Evolutionary conservation across 1,140 invertebrate species (phyloP), one percentile per base, ranked within the genome.

Genomic region (Hycleus phaleratus): DNA sequence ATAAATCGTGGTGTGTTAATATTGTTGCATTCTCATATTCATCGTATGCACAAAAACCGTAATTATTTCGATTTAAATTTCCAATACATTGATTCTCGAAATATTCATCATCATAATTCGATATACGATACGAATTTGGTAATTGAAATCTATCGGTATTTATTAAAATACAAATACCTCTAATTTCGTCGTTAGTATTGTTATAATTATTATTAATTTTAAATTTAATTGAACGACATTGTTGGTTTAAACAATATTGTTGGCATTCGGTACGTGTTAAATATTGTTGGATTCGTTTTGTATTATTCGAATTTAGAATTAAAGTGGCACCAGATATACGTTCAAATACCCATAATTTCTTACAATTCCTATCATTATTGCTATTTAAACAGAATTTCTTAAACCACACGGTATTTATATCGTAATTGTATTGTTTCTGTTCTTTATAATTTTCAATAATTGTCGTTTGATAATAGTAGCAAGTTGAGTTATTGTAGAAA

Each of bases 101-200:
- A 61, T 85, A 85, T 61, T 82, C 78, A 26, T 81, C 82, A 49
- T 82, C 77, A 56, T 77, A 80, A 57, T 79, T 81, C 4, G 81
- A 81, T 0, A 81, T 80, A 26, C 82, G 70, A 57, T 80, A 85
- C 1, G 81, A 78, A 63, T 80, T 80, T 1, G 83, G 82, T 56
- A 81, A 77, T 6, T 81, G 76, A 67, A 80, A 81, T 65, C 81
- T 79, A 66, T 84, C 79, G 60, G 79, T 77, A 39, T 73, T 70
- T 62, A 79, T 82, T 39, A 85, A 66, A 26, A 77, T 74, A 61
- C 83, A 85, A 45, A 73, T 76, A 7, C 83, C 83, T 40, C 74
- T 44, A 46, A 58, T 46, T 3, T 65, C 53, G 38, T 54, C 46
- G 43, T 59, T 65, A 64, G 68, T 65, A 47, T 63, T 68, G 54